phyloP scores from a whole-genome alignment of 2,113 vertebrate genomes.

The Petrocephalus microphthalmus region DNA sequence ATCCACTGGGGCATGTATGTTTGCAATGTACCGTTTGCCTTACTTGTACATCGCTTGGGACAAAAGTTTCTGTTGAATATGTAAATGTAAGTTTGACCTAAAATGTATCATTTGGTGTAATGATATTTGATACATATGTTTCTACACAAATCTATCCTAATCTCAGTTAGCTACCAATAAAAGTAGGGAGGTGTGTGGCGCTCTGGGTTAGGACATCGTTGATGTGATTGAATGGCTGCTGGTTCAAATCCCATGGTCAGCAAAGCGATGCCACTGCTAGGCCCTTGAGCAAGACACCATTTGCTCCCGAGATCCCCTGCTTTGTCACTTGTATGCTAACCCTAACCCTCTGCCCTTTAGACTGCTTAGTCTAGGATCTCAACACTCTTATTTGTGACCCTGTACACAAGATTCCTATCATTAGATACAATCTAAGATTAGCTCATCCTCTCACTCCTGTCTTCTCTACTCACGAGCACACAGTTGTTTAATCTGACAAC shows the following conservation, averaged over 20 bases:
- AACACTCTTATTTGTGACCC: not conserved
- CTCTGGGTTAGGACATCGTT: not conserved
- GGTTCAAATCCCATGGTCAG: not conserved
- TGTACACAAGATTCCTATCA: not conserved
- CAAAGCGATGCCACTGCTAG: not conserved
- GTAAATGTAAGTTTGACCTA: not conserved
- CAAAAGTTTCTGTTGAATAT: no score
- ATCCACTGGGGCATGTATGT: not conserved
- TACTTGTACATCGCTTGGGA: not conserved
- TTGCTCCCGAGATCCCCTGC: not conserved
- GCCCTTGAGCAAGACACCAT: not conserved
- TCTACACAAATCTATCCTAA: not conserved
- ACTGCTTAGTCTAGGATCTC: not conserved
- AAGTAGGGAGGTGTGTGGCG: not conserved
- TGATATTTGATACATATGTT: not conserved
- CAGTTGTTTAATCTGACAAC: not conserved
- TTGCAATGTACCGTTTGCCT: not conserved
- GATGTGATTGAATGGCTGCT: not conserved
- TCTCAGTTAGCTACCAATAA: not conserved
- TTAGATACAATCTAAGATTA: not conserved
- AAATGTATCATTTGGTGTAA: not conserved
- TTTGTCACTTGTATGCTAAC: not conserved
- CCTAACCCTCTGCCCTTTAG: no score
- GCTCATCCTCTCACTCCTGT: not conserved
- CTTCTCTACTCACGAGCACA: not conserved